These are phyloP conservation scores for Amphilophus citrinellus DNA, from an alignment of 2,113 vertebrate species.

Conservation along the genomic window DNA sequence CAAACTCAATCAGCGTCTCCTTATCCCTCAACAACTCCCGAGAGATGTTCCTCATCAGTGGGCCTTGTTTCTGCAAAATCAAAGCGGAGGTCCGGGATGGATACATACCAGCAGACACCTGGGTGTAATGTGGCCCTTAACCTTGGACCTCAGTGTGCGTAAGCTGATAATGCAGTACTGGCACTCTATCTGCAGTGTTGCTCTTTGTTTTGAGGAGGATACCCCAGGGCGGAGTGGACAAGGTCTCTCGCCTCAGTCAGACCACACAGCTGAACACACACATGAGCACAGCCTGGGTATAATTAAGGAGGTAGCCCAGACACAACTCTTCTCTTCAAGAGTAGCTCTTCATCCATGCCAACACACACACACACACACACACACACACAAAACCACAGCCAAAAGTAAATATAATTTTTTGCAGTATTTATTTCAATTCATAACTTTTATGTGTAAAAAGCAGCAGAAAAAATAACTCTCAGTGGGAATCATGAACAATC, in stretches of 20 bases:
- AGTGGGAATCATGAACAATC: not conserved
- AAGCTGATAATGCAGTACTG: constrained; percentile 70
- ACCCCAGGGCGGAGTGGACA: constrained; percentile 53
- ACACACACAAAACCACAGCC: not conserved
- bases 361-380: not conserved
- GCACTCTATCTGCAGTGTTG: constrained; percentile 46
- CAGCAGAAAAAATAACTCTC: not conserved
- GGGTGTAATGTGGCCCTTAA: constrained; percentile 73
- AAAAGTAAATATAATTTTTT: not conserved
- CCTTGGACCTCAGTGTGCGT: constrained; percentile 63
- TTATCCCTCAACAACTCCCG: constrained; percentile 66
- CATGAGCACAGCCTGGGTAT: constrained; percentile 66
- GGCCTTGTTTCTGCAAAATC: constrained; percentile 39
- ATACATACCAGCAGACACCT: constrained; percentile 70
- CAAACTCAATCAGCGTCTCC: constrained; percentile 64
- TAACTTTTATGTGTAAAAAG: not conserved
- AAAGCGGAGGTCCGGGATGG: constrained; percentile 56
- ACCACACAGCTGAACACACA: constrained; percentile 80
- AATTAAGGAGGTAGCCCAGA: constrained; percentile 64
- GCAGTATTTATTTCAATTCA: no score
- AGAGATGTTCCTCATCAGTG: constrained; percentile 64
- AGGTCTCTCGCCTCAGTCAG: constrained; percentile 66
- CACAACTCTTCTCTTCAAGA: constrained; percentile 11
- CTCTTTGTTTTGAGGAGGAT: constrained; percentile 66
- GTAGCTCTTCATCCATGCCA: constrained; percentile 23